Evolutionary conservation across 2,113 vertebrate genomes (phyloP).

Genomic region (Mesocricetus auratus): DNA sequence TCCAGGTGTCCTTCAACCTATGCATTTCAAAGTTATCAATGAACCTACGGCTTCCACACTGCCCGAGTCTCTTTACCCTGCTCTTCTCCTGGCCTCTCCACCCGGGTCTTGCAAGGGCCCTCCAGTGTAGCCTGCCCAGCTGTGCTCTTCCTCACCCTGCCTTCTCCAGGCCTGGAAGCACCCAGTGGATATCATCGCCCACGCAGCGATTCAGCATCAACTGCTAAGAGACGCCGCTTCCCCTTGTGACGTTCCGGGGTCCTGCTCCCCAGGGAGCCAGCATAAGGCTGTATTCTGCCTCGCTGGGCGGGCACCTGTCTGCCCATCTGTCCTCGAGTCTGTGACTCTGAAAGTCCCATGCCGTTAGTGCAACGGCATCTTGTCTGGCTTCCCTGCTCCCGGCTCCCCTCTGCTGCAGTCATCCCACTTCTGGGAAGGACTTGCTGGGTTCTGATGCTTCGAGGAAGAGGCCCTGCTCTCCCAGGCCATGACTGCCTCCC

Average conservation of each 20-base stretch:
- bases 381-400: neutral
- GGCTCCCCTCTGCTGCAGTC: neutral
- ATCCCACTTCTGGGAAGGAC: neutral
- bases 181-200: neutral
- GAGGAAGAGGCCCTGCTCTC: neutral
- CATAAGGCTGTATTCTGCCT: neutral
- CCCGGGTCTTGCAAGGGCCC: neutral
- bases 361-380: accelerated
- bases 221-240: neutral
- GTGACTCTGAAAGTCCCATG: neutral
- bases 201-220: neutral
- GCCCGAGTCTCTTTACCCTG: neutral
- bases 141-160: neutral
- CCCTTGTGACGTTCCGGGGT: neutral
- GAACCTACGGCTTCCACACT: neutral
- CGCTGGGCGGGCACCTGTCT: neutral
- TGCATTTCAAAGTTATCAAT: neutral
- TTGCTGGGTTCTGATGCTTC: neutral
- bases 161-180: neutral
- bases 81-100: neutral
- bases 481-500: neutral
- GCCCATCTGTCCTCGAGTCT: too few species aligned
- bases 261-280: neutral
- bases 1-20: neutral
- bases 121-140: neutral